These are phyloP conservation scores for Parasteatoda tepidariorum DNA, from an alignment of 1,140 invertebrate species.

Conservation along the genomic window DNA sequence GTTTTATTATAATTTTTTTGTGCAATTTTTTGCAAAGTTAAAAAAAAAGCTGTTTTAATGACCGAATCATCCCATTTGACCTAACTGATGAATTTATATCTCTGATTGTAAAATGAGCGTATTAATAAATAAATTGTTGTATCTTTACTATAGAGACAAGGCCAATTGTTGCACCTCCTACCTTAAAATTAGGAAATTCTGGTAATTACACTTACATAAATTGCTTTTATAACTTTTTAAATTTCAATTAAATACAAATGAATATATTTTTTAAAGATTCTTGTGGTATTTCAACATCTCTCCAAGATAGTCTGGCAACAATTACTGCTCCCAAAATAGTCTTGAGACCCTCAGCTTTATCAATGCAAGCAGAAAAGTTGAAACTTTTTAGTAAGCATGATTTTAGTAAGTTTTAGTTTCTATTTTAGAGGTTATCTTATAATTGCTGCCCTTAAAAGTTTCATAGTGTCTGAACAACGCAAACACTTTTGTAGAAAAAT, in stretches of 20 bases:
- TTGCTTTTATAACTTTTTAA: not conserved
- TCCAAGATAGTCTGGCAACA: not conserved
- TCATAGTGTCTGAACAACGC: too few relatives aligned
- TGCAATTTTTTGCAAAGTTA: too few relatives aligned
- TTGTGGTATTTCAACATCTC: constrained; percentile 1
- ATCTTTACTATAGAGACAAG: constrained; percentile 48
- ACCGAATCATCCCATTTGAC: too few relatives aligned
- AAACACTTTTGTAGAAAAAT: too few relatives aligned
- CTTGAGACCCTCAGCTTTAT: constrained; percentile 32
- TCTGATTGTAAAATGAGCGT: too few relatives aligned
- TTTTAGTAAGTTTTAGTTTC: not conserved
- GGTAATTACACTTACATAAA: not conserved
- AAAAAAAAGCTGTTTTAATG: too few relatives aligned
- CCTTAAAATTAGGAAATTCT: constrained; percentile 45
- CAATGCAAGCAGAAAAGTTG: constrained; percentile 49
- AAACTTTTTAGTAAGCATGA: constrained; percentile 37
- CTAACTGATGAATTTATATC: too few relatives aligned
- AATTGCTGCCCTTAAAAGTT: not conserved
- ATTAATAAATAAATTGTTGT: too few relatives aligned
- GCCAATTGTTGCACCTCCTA: constrained; percentile 62
- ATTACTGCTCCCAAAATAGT: constrained; percentile 31
- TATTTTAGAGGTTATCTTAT: not conserved
- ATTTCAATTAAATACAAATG: not conserved
- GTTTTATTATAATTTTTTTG: too few relatives aligned
- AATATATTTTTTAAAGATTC: not conserved